Conservation (phyloP, 2,113 vertebrate species). For the Caranx melampygus region DNA sequence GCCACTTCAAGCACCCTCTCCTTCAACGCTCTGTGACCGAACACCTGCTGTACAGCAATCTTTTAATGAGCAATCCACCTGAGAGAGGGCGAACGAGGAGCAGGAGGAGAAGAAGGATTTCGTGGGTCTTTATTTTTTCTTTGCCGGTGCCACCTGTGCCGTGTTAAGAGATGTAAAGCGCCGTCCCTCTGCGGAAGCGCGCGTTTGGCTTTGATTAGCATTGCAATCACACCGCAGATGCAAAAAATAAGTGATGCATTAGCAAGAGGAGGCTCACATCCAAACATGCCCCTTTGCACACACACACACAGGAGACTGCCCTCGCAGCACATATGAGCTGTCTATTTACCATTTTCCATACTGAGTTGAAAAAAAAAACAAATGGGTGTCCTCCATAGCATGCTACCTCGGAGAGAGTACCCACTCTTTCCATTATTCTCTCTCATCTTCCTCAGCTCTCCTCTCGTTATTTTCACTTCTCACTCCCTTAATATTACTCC, state of each 20-base stretch:
- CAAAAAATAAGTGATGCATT: conserved; percentile 49
- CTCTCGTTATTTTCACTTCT: conserved; percentile 72
- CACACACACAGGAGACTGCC: conserved; percentile 34
- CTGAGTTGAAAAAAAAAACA: conserved; percentile 37
- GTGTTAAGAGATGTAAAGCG: conserved; percentile 66
- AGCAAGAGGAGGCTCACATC: conserved; percentile 38
- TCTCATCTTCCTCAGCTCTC: conserved; percentile 70
- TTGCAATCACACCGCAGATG: conserved; percentile 37
- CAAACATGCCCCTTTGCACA: conserved; percentile 14
- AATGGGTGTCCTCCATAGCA: conserved; percentile 63
- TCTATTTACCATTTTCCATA: conserved; percentile 52
- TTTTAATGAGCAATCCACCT: conserved; percentile 79
- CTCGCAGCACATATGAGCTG: conserved; percentile 18
- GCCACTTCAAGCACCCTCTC: conserved; percentile 80
- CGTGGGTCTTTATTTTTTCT: conserved; percentile 57
- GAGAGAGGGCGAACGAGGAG: conserved; percentile 59
- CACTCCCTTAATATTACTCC: conserved; percentile 51
- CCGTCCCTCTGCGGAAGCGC: conserved; percentile 38
- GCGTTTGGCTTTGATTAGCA: conserved; percentile 72
- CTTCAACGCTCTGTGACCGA: conserved; percentile 74
- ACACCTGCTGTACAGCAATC: conserved; percentile 77
- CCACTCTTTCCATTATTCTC: conserved; percentile 73
- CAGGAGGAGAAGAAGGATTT: conserved; percentile 59
- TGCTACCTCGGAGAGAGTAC: conserved; percentile 55
- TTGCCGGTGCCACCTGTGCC: conserved; percentile 62